Base-by-base conservation (phyloP, 1,140 invertebrate species). In the Caenorhabditis brenneri region DNA sequence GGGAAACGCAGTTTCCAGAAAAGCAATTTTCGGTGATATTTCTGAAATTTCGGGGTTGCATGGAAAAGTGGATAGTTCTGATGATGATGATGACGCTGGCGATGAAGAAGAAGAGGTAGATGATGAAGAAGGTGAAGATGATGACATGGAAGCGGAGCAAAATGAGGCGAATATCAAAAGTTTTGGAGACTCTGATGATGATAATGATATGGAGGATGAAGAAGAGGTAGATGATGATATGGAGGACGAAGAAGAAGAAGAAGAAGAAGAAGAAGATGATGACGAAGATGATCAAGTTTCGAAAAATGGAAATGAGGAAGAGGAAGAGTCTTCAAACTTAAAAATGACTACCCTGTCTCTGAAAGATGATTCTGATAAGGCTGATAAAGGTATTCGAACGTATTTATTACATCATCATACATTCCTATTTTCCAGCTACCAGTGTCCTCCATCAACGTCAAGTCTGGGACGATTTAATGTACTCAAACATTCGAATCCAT, bases 401-500 rank as follows among this genome's bases (percentile, higher is more conserved):
- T n/a, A n/a, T n/a, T n/a, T n/a, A n/a, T n/a, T n/a, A n/a, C n/a
- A n/a, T n/a, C n/a, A n/a, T n/a, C n/a, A n/a, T n/a, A n/a, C n/a
- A 42, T 42, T 6, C 12, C 12, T 42, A 12, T 31, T 51, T 86
- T 86, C 39, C 83, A 86, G 85, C 81, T 22, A 55, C 83, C 12
- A 49, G 85, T 29, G 85, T 86, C 16, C 58, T 33, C 6, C 15
- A 82, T 16, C 85, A 86, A 55, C 79, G 81, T 15, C 39, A 53
- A 22, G 42, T 69, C 4, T 86, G 85, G 85, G 85, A 86, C 46
- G 78, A 86, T 39, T 53, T 86, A 4, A 27, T 86, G 12, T 81
- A 60, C 19, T 55, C 81, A 10, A 84, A 86, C 16, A 86, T 86
- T 46, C 87, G 86, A 29, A 22, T 86, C 16, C 85, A 86, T 16